These are phyloP conservation scores for Heterodera filipjevi DNA, from an alignment of 2,888 invertebrate species.

Conservation along the genomic window DNA sequence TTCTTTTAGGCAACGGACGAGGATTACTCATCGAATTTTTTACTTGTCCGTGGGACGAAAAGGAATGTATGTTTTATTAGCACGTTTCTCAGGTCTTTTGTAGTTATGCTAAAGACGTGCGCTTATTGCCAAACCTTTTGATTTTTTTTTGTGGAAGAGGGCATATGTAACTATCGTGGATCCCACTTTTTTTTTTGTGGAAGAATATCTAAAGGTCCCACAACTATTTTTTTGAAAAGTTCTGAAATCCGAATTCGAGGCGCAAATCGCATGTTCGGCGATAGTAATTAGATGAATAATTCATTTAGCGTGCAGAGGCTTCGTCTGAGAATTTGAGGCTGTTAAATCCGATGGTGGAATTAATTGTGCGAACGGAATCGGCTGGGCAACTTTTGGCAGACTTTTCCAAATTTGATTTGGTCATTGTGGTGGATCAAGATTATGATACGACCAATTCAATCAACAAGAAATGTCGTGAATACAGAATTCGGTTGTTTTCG, in stretches of 20 bases:
- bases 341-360: constrained; percentile 90
- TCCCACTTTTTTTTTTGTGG: too few species aligned
- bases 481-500: constrained; percentile 41
- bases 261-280: too few species aligned
- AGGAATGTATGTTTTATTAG: constrained; percentile 38
- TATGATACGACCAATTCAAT: constrained; percentile 68
- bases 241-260: too few species aligned
- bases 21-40: constrained; percentile 70
- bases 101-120: too few species aligned
- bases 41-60: constrained; percentile 68
- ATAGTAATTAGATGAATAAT: too few species aligned
- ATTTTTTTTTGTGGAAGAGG: too few species aligned
- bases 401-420: constrained; percentile 79
- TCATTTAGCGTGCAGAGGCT: constrained; percentile 79
- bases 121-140: too few species aligned
- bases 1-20: constrained; percentile 14
- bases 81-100: too few species aligned
- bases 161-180: too few species aligned
- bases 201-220: too few species aligned
- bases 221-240: too few species aligned
- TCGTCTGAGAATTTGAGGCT: constrained; percentile 79
- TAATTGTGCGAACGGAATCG: constrained; percentile 68
- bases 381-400: constrained; percentile 70
- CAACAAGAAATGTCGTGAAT: constrained; percentile 51
- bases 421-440: constrained; percentile 79